Evolutionary conservation across 1,140 invertebrate species (phyloP).

Genomic region (Anoplolepis gracilipes): DNA sequence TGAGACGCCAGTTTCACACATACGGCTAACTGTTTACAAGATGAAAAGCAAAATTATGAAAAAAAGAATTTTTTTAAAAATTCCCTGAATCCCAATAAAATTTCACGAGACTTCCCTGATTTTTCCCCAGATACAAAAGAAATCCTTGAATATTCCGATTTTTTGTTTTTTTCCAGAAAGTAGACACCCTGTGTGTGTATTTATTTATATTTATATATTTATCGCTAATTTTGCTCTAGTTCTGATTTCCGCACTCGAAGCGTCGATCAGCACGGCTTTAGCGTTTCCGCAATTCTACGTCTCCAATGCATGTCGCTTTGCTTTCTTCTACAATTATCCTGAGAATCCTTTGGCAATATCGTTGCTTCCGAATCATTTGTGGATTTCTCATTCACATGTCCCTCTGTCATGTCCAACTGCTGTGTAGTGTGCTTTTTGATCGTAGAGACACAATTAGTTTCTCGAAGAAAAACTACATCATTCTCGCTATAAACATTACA

Average conservation of each 20-base stretch:
- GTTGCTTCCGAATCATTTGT: background rate
- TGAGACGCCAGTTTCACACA: too few species aligned
- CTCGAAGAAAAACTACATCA: background rate
- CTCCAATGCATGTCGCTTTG: slow-evolving; percentile 70
- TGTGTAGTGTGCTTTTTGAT: slow-evolving; percentile 65
- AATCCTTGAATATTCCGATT: too few species aligned
- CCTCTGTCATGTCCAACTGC: background rate
- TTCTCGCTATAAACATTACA: background rate
- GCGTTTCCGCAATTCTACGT: slow-evolving; percentile 74
- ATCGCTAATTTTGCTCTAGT: background rate
- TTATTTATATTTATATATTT: background rate
- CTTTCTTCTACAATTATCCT: slow-evolving; percentile 43
- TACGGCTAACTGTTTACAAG: too few species aligned
- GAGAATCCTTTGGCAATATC: slow-evolving; percentile 6
- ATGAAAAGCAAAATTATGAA: too few species aligned
- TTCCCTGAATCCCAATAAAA: too few species aligned
- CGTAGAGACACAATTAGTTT: slow-evolving; percentile 74
- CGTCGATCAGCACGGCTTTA: slow-evolving; percentile 50
- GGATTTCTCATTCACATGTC: background rate
- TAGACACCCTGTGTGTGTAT: too few species aligned
- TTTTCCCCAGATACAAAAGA: too few species aligned
- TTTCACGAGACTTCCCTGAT: too few species aligned
- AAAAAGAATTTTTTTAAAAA: too few species aligned
- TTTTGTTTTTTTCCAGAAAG: too few species aligned
- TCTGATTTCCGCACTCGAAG: background rate